Evolutionary conservation across 1,140 invertebrate genomes (phyloP).

Genomic region (Scaptomyza montana): DNA sequence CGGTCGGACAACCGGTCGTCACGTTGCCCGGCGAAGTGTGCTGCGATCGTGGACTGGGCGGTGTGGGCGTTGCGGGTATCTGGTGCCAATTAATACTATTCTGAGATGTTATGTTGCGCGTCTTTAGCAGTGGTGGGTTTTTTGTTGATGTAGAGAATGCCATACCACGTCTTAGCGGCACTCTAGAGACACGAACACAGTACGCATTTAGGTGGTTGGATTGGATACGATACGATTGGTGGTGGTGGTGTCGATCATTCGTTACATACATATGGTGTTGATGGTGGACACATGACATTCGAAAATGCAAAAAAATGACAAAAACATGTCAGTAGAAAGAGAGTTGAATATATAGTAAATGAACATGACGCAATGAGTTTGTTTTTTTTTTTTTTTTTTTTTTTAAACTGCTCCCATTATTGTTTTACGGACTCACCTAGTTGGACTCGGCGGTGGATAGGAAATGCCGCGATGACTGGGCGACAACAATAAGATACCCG

Average conservation of each 20-base stretch:
- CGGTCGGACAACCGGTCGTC: neutral
- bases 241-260: constrained; percentile 18
- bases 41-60: constrained; percentile 72
- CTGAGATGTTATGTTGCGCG: constrained; percentile 85
- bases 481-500: constrained; percentile 84
- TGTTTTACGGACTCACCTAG: constrained; percentile 83
- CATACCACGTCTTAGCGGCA: constrained; percentile 87
- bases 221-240: too few relatives aligned
- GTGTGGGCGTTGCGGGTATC: constrained; percentile 74
- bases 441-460: constrained; percentile 91
- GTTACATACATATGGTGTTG: constrained; percentile 17
- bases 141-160: constrained; percentile 86
- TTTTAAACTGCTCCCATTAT: constrained; percentile 14
- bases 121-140: constrained; percentile 90
- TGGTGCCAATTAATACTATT: constrained; percentile 83
- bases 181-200: constrained; percentile 69
- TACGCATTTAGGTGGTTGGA: constrained; percentile 43
- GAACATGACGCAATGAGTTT: neutral
- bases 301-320: constrained; percentile 22
- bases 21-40: constrained; percentile 50
- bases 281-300: constrained; percentile 10
- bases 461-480: constrained; percentile 88
- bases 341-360: constrained; percentile 6
- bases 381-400: too few relatives aligned
- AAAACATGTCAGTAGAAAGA: neutral